phyloP scores from a whole-genome alignment of 2,888 invertebrate genomes.

The Amblyteles armatorius region DNA sequence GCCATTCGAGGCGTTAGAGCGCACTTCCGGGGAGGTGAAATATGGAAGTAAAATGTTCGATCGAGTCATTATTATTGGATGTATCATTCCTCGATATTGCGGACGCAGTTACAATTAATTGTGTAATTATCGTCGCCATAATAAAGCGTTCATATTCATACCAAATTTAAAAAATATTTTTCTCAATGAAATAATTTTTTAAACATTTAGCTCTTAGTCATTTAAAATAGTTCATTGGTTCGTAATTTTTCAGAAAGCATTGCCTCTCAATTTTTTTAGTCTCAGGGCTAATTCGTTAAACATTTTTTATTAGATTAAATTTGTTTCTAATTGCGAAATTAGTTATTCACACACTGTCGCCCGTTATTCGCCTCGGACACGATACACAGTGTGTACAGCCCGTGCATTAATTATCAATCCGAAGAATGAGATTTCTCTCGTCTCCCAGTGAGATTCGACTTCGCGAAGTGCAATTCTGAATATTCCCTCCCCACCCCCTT shows the following conservation, averaged over 20 bases:
- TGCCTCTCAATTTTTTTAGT: background rate
- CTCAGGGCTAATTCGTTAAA: background rate
- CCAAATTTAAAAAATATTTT: background rate
- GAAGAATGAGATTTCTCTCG: slow-evolving; percentile 28
- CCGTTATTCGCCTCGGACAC: background rate
- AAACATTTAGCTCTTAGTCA: background rate
- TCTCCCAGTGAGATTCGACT: slow-evolving; percentile 20
- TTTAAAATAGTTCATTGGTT: background rate
- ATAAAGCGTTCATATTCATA: background rate
- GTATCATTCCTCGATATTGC: no score
- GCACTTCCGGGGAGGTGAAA: no score
- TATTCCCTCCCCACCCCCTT: slow-evolving; percentile 19
- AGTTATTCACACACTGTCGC: background rate
- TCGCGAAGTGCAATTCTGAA: slow-evolving; percentile 22
- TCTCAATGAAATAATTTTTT: background rate
- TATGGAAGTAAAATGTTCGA: no score
- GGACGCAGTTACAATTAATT: background rate
- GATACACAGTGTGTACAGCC: background rate
- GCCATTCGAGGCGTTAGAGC: background rate
- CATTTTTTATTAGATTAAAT: background rate
- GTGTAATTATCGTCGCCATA: background rate
- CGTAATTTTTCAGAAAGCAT: background rate
- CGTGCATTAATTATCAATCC: slow-evolving; percentile 25
- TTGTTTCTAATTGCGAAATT: background rate
- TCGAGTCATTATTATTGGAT: no score